A percentile compares a stretch with the other conserved stretches of the same genome.
These are phyloP conservation scores for Parnassius smintheus DNA, from an alignment of 2,888 invertebrate genomes.

Conservation along the genomic window DNA sequence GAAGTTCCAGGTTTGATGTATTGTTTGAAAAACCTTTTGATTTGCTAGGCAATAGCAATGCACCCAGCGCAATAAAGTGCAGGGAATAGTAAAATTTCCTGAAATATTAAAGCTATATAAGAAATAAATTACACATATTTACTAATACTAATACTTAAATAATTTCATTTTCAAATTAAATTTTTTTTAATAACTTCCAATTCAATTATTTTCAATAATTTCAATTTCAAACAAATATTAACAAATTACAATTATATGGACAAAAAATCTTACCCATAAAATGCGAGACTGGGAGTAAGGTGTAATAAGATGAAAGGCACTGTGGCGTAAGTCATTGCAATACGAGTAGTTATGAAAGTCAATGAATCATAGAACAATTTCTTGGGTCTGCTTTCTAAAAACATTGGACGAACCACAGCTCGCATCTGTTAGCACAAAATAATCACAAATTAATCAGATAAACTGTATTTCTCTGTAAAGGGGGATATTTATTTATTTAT, in stretches of 20 bases:
- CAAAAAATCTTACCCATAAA: constrained; percentile 86
- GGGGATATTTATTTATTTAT: too few relatives aligned
- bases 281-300: constrained; percentile 86
- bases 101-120: constrained; percentile 41
- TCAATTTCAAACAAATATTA: too few relatives aligned
- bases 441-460: too few relatives aligned
- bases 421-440: constrained; percentile 82
- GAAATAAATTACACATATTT: too few relatives aligned
- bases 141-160: too few relatives aligned
- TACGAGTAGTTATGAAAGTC: constrained; percentile 90
- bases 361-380: constrained; percentile 91
- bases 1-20: constrained; percentile 38
- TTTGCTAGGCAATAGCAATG: constrained; percentile 63
- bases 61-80: constrained; percentile 73
- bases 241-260: background rate
- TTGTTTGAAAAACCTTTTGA: constrained; percentile 31
- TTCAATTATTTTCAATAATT: too few relatives aligned
- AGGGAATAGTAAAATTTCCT: constrained; percentile 81
- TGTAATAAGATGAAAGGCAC: constrained; percentile 96
- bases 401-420: constrained; percentile 88
- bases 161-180: too few relatives aligned
- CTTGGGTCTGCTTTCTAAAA: constrained; percentile 83
- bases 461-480: too few relatives aligned
- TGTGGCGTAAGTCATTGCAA: constrained; percentile 93
- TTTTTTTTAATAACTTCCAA: too few relatives aligned